phyloP scores from a whole-genome alignment of 2,797 vertebrate genomes.

The Sebastes trivittatus region DNA sequence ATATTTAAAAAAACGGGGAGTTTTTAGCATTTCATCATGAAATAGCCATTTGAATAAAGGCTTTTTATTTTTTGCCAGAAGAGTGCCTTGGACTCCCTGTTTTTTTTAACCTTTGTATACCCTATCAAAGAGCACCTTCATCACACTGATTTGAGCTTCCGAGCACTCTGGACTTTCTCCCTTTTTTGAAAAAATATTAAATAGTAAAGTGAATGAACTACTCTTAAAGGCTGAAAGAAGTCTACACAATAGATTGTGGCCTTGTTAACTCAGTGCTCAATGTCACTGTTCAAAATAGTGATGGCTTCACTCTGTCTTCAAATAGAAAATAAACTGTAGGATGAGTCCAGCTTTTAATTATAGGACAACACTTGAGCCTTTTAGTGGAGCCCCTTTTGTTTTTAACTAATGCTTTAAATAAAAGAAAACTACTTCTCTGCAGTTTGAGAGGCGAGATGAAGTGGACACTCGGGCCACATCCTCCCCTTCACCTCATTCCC shows the following conservation, averaged over 20 bases:
- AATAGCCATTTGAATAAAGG: too few relatives aligned
- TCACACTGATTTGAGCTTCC: too few relatives aligned
- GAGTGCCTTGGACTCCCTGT: too few relatives aligned
- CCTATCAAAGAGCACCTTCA: too few relatives aligned
- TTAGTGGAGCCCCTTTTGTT: background rate
- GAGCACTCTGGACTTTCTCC: rapidly evolving
- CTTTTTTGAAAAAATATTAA: too few relatives aligned
- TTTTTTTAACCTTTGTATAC: too few relatives aligned
- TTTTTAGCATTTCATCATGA: too few relatives aligned
- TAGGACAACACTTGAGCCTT: background rate
- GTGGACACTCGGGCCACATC: conserved; percentile 16
- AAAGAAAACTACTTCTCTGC: background rate
- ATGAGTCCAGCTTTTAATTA: background rate
- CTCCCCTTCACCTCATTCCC: conserved; percentile 38
- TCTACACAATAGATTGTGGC: background rate
- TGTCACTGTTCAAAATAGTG: background rate
- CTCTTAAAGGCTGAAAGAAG: background rate
- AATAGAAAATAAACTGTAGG: background rate
- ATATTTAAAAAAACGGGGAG: too few relatives aligned
- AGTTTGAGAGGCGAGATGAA: background rate
- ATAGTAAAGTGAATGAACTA: background rate
- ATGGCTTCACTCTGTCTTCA: background rate
- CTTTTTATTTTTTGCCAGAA: too few relatives aligned
- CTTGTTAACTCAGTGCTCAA: background rate
- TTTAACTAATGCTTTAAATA: conserved; percentile 19